phyloP scores from a whole-genome alignment of 2,797 vertebrate genomes.

The Propithecus deckenii region DNA sequence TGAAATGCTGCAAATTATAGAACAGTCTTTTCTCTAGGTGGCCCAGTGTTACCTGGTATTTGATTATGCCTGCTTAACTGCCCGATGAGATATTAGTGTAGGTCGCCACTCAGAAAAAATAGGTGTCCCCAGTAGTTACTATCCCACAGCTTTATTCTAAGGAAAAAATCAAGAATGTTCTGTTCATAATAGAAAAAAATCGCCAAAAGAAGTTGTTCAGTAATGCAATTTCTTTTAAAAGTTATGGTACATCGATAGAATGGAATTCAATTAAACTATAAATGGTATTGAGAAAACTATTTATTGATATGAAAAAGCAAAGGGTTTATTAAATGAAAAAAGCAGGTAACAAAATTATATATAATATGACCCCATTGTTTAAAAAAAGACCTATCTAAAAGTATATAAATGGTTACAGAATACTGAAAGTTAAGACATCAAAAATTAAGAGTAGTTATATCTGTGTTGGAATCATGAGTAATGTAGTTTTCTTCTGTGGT shows the following conservation, averaged over 20 bases:
- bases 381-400: background rate
- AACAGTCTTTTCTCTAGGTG: background rate
- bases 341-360: background rate
- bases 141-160: background rate
- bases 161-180: background rate
- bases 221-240: background rate
- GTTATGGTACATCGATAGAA: background rate
- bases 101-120: background rate
- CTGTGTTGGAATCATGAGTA: background rate
- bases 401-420: background rate
- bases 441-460: background rate
- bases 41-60: background rate
- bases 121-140: background rate
- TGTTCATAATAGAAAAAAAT: background rate
- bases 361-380: background rate
- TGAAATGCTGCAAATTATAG: background rate
- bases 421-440: background rate
- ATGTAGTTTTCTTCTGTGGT: background rate
- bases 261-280: background rate
- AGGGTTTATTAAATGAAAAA: background rate
- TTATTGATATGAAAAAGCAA: slow-evolving; percentile 10
- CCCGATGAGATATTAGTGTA: background rate
- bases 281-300: background rate
- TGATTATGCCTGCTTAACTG: background rate
- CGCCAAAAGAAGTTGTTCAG: background rate